phyloP scores from a whole-genome alignment of 2,888 invertebrate genomes.

The Cantharis rufa region DNA sequence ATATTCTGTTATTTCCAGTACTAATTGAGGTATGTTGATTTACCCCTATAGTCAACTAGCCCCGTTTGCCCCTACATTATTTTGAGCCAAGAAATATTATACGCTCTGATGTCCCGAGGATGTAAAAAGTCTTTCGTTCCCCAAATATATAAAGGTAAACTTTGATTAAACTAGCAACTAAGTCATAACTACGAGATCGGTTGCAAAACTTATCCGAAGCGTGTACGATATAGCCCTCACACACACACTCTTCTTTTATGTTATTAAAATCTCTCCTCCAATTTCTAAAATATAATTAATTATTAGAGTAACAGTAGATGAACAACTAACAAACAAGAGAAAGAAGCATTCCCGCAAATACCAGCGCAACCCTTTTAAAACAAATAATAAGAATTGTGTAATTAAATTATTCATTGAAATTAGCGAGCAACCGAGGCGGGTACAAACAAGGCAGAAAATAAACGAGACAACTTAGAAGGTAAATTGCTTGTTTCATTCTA shows the following conservation, averaged over 20 bases:
- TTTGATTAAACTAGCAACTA: constrained; percentile 27
- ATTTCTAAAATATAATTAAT: neutral
- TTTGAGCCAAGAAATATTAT: neutral
- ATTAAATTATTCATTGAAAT: constrained; percentile 41
- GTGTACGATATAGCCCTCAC: constrained; percentile 7
- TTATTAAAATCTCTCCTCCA: neutral
- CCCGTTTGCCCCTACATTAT: neutral
- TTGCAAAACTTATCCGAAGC: constrained; percentile 11
- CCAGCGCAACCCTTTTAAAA: constrained; percentile 31
- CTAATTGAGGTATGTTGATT: neutral
- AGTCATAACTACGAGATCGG: constrained; percentile 8
- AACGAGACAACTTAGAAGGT: constrained; percentile 29
- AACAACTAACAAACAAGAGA: constrained; percentile 2
- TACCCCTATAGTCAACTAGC: neutral
- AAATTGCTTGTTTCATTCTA: constrained; percentile 36
- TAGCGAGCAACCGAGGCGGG: constrained; percentile 32
- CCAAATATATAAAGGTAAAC: constrained; percentile 11
- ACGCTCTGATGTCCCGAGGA: constrained; percentile 2
- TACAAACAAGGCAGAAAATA: constrained; percentile 29
- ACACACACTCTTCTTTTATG: neutral
- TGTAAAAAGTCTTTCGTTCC: constrained; percentile 13
- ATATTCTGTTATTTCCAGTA: too few relatives aligned
- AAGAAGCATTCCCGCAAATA: constrained; percentile 21
- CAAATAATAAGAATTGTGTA: constrained; percentile 38
- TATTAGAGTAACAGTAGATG: neutral